Base-by-base conservation (phyloP, 2,888 invertebrate species). In the Drosophila longiperda region DNA sequence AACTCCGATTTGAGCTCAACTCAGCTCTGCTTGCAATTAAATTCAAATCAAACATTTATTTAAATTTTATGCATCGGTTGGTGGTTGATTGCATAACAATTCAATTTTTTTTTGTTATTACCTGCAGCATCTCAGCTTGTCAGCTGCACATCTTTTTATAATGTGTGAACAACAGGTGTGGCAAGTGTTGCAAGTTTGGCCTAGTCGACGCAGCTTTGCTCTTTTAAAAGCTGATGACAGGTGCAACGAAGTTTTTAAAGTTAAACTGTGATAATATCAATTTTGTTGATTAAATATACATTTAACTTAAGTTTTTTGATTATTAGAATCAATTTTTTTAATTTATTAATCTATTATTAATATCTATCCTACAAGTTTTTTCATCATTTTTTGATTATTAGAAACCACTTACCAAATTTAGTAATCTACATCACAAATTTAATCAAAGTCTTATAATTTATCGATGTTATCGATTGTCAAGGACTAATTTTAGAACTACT, bases 21-120 rank as follows among this genome's bases (percentile, higher is more conserved):
- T 36, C 1, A 6, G n/a, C 12, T 20, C 78, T 70, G 65, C 42
- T 65, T 60, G 80, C 90, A 91, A 90, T 90, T 90, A 91, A 91
- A 91, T 91, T 81, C 87, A 91, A 90, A 91, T 91, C 90, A 91
- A 91, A 91, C 82, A 91, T 90, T 91, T 90, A 90, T 90, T 90
- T 87, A 90, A 91, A 90, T 90, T 87, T 82, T 87, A 86, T 87
- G 83, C 91, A 89, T 74, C 83, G 78, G 74, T 71, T 88, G 90
- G 91, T 82, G 90, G 87, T 81, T 83, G 72, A 89, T 90, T 84
- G 79, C 84, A 76, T 63, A 54, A 75, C 85, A 80, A 69, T 70
- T 66, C 62, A 78, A 68, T 78, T 63, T 78, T 49, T 78, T 63
- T 78, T 49, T n/a, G n/a, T n/a, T 29, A 32, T 59, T 40, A 7